Percentiles rank a stretch among this genome's conserved stretches.
Evolutionary conservation across 2,888 invertebrate species (phyloP).

Genomic region (Aphodius sticticus): DNA sequence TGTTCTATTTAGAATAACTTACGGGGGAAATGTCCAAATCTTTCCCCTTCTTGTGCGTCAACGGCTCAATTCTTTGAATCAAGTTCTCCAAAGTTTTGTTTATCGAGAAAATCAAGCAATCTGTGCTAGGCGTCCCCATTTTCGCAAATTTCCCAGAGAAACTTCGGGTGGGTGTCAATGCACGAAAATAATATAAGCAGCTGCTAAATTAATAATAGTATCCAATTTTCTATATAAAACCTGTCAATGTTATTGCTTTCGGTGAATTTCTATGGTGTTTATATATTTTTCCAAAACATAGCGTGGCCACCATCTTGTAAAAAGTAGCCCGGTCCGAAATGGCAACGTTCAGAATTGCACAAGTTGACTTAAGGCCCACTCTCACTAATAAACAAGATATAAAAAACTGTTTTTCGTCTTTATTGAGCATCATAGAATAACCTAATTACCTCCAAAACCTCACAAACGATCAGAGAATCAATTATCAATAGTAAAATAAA

Average conservation of each 20-base stretch:
- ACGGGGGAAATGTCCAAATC: conserved; percentile 9
- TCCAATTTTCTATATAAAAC: not conserved
- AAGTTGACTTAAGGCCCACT: not conserved
- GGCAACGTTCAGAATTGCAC: not conserved
- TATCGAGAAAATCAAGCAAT: not conserved
- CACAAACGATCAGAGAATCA: not conserved
- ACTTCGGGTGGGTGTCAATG: not conserved
- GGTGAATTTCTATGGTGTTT: not conserved
- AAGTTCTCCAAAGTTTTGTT: not conserved
- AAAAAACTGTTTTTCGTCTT: not conserved
- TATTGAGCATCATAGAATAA: not conserved
- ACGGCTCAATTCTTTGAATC: conserved; percentile 15
- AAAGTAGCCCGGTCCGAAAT: not conserved
- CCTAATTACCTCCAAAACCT: not conserved
- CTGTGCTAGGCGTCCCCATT: not conserved
- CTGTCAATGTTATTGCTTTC: not conserved
- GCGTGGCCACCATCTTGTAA: not conserved
- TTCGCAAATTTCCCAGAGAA: not conserved
- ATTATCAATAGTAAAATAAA: not conserved
- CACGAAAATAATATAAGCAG: not conserved
- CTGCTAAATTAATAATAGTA: not conserved
- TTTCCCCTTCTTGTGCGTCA: not conserved
- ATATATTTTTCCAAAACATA: not conserved
- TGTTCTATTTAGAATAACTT: not conserved
- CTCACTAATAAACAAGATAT: not conserved